Percentiles rank a stretch among this genome's conserved stretches.
phyloP scores from a whole-genome alignment of 2,797 vertebrate genomes.

The Argyrosomus regius region DNA sequence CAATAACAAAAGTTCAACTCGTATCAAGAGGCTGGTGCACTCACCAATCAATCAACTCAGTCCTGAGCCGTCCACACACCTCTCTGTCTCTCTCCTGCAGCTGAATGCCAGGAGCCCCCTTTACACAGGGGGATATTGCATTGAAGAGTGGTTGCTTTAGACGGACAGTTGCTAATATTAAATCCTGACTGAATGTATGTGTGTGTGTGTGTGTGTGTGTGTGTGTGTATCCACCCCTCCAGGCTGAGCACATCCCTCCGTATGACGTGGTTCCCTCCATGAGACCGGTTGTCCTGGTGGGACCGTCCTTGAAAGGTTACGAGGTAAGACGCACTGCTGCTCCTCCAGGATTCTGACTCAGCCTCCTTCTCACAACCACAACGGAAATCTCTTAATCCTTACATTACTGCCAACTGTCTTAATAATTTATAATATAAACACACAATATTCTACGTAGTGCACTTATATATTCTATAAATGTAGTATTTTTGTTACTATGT shows the following conservation, averaged over 20 bases:
- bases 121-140: not conserved
- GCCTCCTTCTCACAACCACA: constrained; percentile 3
- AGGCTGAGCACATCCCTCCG: constrained; percentile 96
- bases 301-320: constrained; percentile 97
- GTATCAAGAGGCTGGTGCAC: no score
- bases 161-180: not conserved
- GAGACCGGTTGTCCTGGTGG: constrained; percentile 97
- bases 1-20: no score
- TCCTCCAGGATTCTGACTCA: constrained; percentile 8
- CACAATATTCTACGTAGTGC: not conserved
- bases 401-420: not conserved
- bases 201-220: constrained; percentile 30
- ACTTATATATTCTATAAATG: not conserved
- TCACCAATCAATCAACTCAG: no score
- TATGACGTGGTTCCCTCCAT: constrained; percentile 99
- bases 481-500: not conserved
- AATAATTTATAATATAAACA: not conserved
- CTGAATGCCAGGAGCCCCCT: no score
- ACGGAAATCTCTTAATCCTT: not conserved
- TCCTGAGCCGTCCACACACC: no score
- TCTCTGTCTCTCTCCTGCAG: not conserved
- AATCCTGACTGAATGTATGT: constrained; percentile 21
- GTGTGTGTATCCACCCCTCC: constrained; percentile 54
- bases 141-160: not conserved
- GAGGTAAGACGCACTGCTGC: constrained; percentile 86